Evolutionary conservation across 2,888 invertebrate species (phyloP).

Genomic region (Nephrotoma appendiculata): DNA sequence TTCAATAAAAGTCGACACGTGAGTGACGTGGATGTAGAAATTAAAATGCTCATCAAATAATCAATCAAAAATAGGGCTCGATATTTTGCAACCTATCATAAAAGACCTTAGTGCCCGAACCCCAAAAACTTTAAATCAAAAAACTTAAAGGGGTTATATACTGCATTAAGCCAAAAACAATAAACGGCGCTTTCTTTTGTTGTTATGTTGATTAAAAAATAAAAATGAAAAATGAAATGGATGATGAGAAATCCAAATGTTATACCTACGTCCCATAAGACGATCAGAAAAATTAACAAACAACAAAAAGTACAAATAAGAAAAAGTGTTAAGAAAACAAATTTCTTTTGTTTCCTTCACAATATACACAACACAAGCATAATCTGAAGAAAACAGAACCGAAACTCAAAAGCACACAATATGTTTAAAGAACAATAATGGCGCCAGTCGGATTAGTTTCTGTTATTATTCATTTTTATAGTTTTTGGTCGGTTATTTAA

Average conservation of each 20-base stretch:
- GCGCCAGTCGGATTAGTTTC: conserved; percentile 4
- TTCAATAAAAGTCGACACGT: no score
- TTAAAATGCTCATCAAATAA: no score
- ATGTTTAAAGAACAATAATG: neutral
- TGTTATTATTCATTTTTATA: neutral
- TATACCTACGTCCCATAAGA: neutral
- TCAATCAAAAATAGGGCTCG: no score
- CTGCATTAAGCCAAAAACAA: neutral
- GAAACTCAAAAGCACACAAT: neutral
- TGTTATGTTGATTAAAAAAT: neutral
- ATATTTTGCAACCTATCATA: no score
- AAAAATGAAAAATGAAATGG: neutral
- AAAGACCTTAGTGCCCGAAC: no score
- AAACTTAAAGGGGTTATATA: no score
- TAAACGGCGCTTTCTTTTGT: neutral
- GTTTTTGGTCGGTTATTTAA: neutral
- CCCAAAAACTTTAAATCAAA: no score
- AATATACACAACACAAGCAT: neutral
- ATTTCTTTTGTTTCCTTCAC: neutral
- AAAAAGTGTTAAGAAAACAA: conserved; percentile 4
- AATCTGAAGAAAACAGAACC: neutral
- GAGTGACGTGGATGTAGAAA: no score
- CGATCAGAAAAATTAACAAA: neutral
- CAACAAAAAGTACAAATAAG: neutral
- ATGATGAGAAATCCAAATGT: neutral